Conservation (phyloP, 2,888 invertebrate species). For the Plebejus anna region DNA sequence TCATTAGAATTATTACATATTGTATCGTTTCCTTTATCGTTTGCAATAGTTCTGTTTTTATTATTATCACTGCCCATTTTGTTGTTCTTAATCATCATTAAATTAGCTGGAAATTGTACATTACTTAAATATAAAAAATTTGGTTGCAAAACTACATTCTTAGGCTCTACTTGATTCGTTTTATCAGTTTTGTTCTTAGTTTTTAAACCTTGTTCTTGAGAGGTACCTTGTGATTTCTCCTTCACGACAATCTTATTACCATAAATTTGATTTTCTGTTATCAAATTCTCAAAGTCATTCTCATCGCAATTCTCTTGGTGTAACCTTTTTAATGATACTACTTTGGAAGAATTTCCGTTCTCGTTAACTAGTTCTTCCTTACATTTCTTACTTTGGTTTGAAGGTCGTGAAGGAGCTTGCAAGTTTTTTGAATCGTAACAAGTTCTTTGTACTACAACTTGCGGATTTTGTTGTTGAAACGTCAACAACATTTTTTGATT, state of each 20-base stretch:
- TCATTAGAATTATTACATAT: slow-evolving; percentile 34
- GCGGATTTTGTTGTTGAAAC: slow-evolving; percentile 63
- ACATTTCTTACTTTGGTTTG: slow-evolving; percentile 64
- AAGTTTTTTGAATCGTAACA: slow-evolving; percentile 70
- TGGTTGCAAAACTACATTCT: slow-evolving; percentile 65
- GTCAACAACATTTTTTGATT: slow-evolving; percentile 66
- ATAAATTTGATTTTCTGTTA: slow-evolving; percentile 78
- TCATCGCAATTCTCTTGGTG: slow-evolving; percentile 74
- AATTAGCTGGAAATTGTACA: slow-evolving; percentile 67
- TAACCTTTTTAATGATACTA: slow-evolving; percentile 69
- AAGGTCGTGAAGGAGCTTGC: slow-evolving; percentile 73
- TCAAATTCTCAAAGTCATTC: slow-evolving; percentile 77
- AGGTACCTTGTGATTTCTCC: slow-evolving; percentile 70
- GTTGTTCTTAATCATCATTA: slow-evolving; percentile 71
- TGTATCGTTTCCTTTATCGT: slow-evolving; percentile 49
- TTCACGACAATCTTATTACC: slow-evolving; percentile 79
- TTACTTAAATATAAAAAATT: slow-evolving; percentile 72
- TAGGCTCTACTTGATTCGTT: slow-evolving; percentile 50
- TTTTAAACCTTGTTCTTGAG: slow-evolving; percentile 65
- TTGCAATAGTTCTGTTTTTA: slow-evolving; percentile 46
- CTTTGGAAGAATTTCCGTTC: slow-evolving; percentile 60
- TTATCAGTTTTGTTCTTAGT: slow-evolving; percentile 53
- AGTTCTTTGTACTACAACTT: slow-evolving; percentile 62
- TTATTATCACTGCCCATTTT: slow-evolving; percentile 52
- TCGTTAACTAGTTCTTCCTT: slow-evolving; percentile 62